Conservation (phyloP, 2,113 vertebrate genomes). For the Dromas ardeola region DNA sequence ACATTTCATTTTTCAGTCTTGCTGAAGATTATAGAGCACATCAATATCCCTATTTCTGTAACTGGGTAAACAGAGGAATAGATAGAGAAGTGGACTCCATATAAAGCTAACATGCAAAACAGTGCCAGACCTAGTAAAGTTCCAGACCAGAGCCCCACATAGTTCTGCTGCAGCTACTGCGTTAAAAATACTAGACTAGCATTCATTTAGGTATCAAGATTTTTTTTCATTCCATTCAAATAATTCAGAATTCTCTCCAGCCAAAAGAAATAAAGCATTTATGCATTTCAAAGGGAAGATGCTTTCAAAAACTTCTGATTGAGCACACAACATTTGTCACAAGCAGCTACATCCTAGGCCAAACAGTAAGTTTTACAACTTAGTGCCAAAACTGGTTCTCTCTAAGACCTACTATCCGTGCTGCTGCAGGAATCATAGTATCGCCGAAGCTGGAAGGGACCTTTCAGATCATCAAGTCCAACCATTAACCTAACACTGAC, state of each 20-base stretch:
- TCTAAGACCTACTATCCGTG: neutral
- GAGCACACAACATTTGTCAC: neutral
- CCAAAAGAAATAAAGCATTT: neutral
- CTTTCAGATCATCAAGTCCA: neutral
- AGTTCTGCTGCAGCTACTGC: neutral
- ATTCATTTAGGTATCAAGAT: neutral
- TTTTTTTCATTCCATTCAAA: neutral
- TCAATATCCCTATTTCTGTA: neutral
- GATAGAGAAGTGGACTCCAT: rapidly evolving
- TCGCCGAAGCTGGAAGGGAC: too few relatives aligned
- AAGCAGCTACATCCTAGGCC: neutral
- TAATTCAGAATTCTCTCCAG: neutral
- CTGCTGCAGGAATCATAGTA: neutral
- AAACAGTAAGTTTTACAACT: neutral
- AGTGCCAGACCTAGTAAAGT: neutral
- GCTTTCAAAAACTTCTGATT: neutral
- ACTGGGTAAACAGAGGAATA: neutral
- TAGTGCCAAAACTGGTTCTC: neutral
- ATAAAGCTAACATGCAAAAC: neutral
- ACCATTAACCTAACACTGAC: neutral
- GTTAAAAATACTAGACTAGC: neutral
- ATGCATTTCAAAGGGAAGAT: neutral
- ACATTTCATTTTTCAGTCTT: neutral
- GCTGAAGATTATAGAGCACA: neutral
- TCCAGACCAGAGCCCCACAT: neutral